Percentiles rank a stretch among this genome's conserved stretches.
phyloP scores from a whole-genome alignment of 2,113 vertebrate genomes.

The Caranx ignobilis region DNA sequence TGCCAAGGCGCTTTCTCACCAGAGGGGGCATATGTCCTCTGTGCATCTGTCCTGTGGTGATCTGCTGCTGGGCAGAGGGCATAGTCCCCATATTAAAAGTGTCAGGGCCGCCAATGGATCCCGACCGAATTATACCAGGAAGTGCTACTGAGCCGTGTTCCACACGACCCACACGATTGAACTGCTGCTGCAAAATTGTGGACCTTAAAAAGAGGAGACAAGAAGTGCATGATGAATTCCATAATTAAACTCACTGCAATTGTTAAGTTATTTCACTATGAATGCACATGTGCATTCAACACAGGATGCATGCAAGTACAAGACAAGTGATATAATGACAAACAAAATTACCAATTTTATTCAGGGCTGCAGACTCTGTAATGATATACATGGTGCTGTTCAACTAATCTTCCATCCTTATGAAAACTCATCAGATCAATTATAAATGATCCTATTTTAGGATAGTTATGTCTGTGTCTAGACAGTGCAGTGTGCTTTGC shows the following conservation, averaged over 20 bases:
- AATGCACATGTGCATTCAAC: neutral
- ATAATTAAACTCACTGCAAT: neutral
- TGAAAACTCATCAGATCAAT: neutral
- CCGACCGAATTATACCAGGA: constrained; percentile 95
- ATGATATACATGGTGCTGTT: neutral
- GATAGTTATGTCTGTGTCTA: neutral
- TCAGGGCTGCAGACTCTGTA: neutral
- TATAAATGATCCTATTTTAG: constrained; percentile 2
- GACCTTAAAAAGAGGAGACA: constrained; percentile 80
- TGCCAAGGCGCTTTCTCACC: constrained; percentile 83
- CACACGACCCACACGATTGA: constrained; percentile 93
- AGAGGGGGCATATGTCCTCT: constrained; percentile 97
- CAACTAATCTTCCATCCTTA: neutral
- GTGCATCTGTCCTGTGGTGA: constrained; percentile 98
- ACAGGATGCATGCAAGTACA: neutral
- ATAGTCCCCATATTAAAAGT: constrained; percentile 94
- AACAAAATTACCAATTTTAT: neutral
- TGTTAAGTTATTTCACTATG: neutral
- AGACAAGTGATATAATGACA: neutral
- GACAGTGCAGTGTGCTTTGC: neutral
- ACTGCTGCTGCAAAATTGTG: constrained; percentile 98
- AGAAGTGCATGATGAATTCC: neutral
- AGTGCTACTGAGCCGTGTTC: constrained; percentile 95
- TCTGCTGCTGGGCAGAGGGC: constrained; percentile 96
- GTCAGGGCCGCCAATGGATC: constrained; percentile 94